Evolutionary conservation across 2,113 vertebrate species (phyloP), one percentile per base, ranked within the genome.

Genomic region (Arothron firmamentum): DNA sequence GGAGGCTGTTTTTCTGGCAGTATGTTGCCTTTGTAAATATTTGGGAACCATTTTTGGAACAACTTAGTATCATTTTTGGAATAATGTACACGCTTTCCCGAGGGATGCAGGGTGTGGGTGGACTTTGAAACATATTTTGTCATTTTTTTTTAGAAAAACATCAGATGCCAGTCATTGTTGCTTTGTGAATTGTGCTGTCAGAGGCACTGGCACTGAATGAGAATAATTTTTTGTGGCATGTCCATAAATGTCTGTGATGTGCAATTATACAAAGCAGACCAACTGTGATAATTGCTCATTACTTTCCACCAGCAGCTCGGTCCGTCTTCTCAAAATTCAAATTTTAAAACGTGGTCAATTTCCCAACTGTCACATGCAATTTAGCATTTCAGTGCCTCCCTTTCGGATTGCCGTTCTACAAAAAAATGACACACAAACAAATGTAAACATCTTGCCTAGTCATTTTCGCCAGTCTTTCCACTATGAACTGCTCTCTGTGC

Each of bases 331-430:
- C 58, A 62, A 52, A 67, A 67, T 38, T 50, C 49, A 25, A 65
- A 18, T 8, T 11, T 53, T 10, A 28, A 9, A 63, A 52, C 34
- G 41, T 58, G 56, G 72, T 74, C 72, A 72, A 75, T 77, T 72
- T 67, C 76, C 72, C 72, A 72, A 72, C 74, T 78, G 82, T 76
- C 76, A 71, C 41, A 70, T 42, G 52, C 74, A 72, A 87, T 84
- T 84, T 81, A 79, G 77, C 69, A 68, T 81, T 72, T 81, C 76
- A 72, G 65, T 9, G 58, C 56, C 46, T 21, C 61, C 19, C 54
- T 68, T 52, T 72, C 48, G 52, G 65, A 74, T 16, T 55, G 38
- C 49, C 21, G 1, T 57, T 74, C 69, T 59, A 75, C 75, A 75
- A 47, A 47, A 47, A 46, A 46, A 46, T 17, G n/a, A 47, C 15